phyloP scores from a whole-genome alignment of 2,888 invertebrate genomes.

The Antheraea assamensis region DNA sequence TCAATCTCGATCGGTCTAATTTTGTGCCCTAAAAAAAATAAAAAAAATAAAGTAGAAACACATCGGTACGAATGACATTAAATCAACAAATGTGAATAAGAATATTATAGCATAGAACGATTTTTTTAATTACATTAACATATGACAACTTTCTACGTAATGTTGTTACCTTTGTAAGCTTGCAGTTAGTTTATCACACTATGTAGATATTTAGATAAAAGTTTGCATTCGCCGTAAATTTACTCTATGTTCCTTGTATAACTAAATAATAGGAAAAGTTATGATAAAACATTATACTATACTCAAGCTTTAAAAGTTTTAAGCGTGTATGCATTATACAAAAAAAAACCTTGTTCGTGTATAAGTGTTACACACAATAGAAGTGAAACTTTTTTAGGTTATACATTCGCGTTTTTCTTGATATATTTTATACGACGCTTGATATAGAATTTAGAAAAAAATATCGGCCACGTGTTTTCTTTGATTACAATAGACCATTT shows the following conservation, averaged over 20 bases:
- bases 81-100: background rate
- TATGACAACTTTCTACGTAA: conserved; percentile 21
- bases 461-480: too few species aligned
- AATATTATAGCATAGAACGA: background rate
- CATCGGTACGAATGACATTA: background rate
- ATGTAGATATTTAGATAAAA: background rate
- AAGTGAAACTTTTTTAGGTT: too few species aligned
- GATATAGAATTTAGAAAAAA: too few species aligned
- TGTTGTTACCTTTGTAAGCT: background rate
- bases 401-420: too few species aligned
- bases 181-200: conserved; percentile 13
- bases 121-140: conserved; percentile 1
- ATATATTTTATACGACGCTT: too few species aligned
- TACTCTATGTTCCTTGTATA: background rate
- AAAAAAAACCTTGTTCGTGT: too few species aligned
- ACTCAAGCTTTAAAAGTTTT: background rate
- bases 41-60: conserved; percentile 26
- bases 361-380: too few species aligned
- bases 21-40: conserved; percentile 73
- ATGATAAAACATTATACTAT: background rate
- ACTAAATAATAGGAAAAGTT: background rate
- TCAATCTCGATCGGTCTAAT: conserved; percentile 56
- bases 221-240: background rate
- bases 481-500: too few species aligned
- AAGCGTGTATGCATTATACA: background rate